Percentiles rank a stretch among this genome's conserved stretches.
These are phyloP conservation scores for Leucosticte australis DNA, from an alignment of 2,113 vertebrate species.

Conservation along the genomic window DNA sequence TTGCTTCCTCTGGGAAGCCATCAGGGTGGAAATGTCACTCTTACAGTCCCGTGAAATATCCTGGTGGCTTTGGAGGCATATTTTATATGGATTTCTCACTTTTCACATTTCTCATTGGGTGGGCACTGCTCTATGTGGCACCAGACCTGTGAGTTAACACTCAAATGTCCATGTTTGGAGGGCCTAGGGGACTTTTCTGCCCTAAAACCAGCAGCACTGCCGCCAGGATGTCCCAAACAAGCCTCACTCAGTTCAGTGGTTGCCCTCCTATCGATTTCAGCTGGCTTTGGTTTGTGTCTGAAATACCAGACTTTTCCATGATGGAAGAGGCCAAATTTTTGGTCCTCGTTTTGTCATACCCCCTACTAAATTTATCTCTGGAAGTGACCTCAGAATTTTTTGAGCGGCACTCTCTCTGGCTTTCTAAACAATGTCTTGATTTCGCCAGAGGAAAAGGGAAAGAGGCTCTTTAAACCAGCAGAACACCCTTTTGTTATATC, in stretches of 20 bases:
- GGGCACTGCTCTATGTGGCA: neutral
- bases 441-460: conserved; percentile 74
- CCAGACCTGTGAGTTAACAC: neutral
- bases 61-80: neutral
- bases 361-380: conserved; percentile 36
- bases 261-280: neutral
- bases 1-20: neutral
- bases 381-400: conserved; percentile 66
- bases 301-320: neutral
- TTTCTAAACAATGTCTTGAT: conserved; percentile 69
- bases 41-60: neutral
- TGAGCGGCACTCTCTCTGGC: conserved; percentile 46
- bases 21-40: neutral
- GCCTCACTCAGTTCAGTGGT: neutral
- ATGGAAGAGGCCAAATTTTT: neutral
- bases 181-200: too few relatives aligned
- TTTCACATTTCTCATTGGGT: neutral
- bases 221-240: neutral
- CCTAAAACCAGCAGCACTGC: neutral
- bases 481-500: conserved; percentile 70
- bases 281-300: neutral
- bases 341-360: neutral
- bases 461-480: conserved; percentile 66
- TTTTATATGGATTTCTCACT: neutral
- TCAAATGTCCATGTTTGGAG: neutral